These are phyloP conservation scores for Biston betularia DNA, from an alignment of 2,888 invertebrate genomes.

Conservation along the genomic window DNA sequence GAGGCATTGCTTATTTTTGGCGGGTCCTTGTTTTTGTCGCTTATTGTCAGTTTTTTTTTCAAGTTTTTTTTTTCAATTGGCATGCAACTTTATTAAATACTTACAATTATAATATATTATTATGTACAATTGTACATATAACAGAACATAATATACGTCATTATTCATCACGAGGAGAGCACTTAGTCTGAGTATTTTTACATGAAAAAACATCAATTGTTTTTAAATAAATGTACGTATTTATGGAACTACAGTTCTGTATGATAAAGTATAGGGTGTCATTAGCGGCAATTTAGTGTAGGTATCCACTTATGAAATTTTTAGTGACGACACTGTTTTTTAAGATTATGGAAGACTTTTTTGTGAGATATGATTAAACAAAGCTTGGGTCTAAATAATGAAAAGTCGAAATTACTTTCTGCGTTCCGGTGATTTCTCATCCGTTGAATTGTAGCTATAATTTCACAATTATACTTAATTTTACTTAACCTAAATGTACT, in stretches of 20 bases:
- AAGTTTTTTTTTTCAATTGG: too few relatives aligned
- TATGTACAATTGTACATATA: too few relatives aligned
- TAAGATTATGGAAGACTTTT: constrained; percentile 58
- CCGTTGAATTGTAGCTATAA: not conserved
- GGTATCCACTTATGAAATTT: constrained; percentile 62
- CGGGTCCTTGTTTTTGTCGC: too few relatives aligned
- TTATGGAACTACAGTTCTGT: constrained; percentile 18
- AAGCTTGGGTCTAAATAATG: constrained; percentile 27
- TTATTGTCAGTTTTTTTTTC: too few relatives aligned
- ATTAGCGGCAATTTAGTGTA: constrained; percentile 74
- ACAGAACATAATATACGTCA: not conserved
- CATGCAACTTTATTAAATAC: too few relatives aligned
- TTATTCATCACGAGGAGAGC: too few relatives aligned
- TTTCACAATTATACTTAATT: not conserved
- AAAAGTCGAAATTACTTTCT: constrained; percentile 28
- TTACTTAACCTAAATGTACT: too few relatives aligned
- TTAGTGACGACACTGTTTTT: constrained; percentile 69
- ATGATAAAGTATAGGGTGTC: constrained; percentile 54
- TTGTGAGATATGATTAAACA: constrained; percentile 47
- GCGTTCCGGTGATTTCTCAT: constrained; percentile 3
- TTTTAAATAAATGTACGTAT: not conserved
- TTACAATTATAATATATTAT: too few relatives aligned
- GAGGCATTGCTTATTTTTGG: too few relatives aligned
- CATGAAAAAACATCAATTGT: not conserved
- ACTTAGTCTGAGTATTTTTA: too few relatives aligned